Evolutionary conservation across 2,888 invertebrate genomes (phyloP), one percentile per base, ranked within the genome.

Genomic region (Zelleria hepariella): DNA sequence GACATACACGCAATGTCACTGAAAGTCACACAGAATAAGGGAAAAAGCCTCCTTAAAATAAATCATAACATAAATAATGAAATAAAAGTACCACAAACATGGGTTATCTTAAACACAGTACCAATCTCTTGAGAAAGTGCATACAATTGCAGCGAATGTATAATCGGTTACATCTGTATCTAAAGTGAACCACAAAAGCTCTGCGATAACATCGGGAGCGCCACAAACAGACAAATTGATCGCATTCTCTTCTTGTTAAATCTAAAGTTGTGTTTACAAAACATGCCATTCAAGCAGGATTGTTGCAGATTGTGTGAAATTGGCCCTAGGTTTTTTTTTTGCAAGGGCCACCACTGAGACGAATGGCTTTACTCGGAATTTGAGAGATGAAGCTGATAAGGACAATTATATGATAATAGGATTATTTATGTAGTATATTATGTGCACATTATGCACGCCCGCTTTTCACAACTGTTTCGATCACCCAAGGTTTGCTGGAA

Each of bases 191-290:
- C 74, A 83, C 82, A 86, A 84, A 72, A 65, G 76, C 58, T n/a
- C 54, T 51, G 24, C 64, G 87, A 87, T 87, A 86, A 85, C 78
- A 87, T 87, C 86, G 75, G 73, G 78, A 71, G 68, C 78, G 70
- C 68, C 24, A 32, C 72, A 71, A 75, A 68, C 73, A 73, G 76
- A 86, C 83, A 84, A 83, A 86, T 83, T 82, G 82, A 82, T 72
- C 66, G 67, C 72, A 71, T 78, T 74, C 73, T 75, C 70, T 70
- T 66, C 65, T 69, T 67, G 68, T 73, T 71, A 73, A 74, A 71
- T 77, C 74, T 75, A 72, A 72, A 72, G 67, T 71, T 72, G 65
- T 86, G 80, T 86, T 87, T 86, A 77, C 83, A 80, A 86, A 87
- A 87, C 82, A 87, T 82, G 84, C 80, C 86, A 78, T 77, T 79